Base-by-base conservation (phyloP, 2,113 vertebrate species). In the Indicator maculatus region DNA sequence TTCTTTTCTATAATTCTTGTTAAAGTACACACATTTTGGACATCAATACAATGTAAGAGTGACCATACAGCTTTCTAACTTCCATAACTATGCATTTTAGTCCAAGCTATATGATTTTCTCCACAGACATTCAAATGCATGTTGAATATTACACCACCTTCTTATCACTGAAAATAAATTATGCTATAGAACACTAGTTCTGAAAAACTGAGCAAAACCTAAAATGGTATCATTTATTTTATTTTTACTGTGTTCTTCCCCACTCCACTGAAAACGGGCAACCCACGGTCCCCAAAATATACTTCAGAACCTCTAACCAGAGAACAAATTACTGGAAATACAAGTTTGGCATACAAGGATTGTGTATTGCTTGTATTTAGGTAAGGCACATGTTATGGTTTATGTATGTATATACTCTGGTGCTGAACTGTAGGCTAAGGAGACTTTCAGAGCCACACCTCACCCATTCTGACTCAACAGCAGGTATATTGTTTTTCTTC, bases 311-410 rank as follows among this genome's bases (percentile, higher is more conserved):
- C 2, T 86, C 28, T 59, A 41, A 71, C 5, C 19, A 83, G 36
- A 85, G 26, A 69, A 38, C 1, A 26, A 9, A 4, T 38, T 33
- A 13, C 27, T 80, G 16, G 44, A 88, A 73, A 74, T 45, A 41
- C 0, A 67, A 4, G 0, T 45, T 38, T 82, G 16, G 58, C 9
- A 39, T 10, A 21, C 0, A 76, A 19, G 19, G 70, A 65, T 38
- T n/a, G 33, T 8, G 11, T 3, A 53, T 10, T 7, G 2, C 70
- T 78, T 89, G 6, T 31, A 31, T 86, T 70, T 52, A 56, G 13
- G 12, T 76, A 60, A 91, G 84, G 4, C 9, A 44, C 9, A 8
- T 64, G 21, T 33, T 67, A 64, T 6, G 6, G 10, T 33, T 79
- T 69, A 16, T 73, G 45, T n/a, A 53, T 41, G 55, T 16, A 26